phyloP scores from a whole-genome alignment of 2,113 vertebrate species.

The Raja brachyura region DNA sequence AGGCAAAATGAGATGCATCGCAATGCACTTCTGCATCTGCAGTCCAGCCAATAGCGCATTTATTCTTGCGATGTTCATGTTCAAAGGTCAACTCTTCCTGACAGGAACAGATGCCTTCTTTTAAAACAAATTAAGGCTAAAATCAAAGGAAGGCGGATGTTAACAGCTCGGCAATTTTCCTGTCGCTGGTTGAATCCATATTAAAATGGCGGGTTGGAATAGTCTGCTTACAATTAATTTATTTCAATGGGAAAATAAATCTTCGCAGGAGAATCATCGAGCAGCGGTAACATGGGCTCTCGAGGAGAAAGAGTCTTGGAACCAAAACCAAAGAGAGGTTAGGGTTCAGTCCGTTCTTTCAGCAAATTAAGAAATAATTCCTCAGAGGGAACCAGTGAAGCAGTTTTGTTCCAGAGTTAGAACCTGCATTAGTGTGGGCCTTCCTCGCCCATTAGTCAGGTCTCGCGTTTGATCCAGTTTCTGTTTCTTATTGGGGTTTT shows the following conservation, averaged over 20 bases:
- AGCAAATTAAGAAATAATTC: conserved; percentile 4
- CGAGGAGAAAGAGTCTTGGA: neutral
- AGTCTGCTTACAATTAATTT: conserved; percentile 47
- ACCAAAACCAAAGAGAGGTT: neutral
- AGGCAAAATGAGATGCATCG: conserved; percentile 7
- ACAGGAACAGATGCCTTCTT: conserved; percentile 45
- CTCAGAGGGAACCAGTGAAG: neutral
- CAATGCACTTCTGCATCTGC: conserved; percentile 13
- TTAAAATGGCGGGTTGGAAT: conserved; percentile 40
- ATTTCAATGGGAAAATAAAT: conserved; percentile 45
- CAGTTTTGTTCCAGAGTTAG: neutral
- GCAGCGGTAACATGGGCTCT: conserved; percentile 41
- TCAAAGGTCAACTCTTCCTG: conserved; percentile 38
- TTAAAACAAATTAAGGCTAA: conserved; percentile 46
- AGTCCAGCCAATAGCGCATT: conserved; percentile 39
- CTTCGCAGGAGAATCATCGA: conserved; percentile 44
- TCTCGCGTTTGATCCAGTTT: too few species aligned
- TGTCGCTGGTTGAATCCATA: conserved; percentile 49
- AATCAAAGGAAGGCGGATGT: conserved; percentile 45
- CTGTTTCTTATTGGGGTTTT: too few species aligned
- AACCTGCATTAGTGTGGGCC: too few species aligned
- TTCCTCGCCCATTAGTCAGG: too few species aligned
- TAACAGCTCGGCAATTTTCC: conserved; percentile 40
- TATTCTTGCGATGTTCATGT: conserved; percentile 28
- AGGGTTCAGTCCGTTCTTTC: neutral